A percentile compares a stretch with the other conserved stretches of the same genome.
Evolutionary conservation across 2,888 invertebrate genomes (phyloP).

Genomic region (Timema podura): DNA sequence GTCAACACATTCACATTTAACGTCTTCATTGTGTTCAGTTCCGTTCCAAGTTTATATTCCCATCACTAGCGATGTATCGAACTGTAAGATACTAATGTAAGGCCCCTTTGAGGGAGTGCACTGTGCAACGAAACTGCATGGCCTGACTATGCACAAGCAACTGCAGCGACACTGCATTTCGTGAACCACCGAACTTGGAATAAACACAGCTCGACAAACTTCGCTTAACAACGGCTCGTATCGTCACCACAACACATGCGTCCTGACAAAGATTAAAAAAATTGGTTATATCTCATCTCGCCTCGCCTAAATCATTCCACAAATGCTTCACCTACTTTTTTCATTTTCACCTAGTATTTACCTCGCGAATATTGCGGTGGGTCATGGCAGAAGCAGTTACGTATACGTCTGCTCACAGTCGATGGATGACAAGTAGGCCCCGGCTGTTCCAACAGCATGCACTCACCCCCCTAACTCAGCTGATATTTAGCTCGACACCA

Average conservation of each 20-base stretch:
- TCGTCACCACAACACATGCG: background rate
- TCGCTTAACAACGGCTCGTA: background rate
- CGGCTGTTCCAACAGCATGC: slow-evolving; percentile 27
- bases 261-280: too few species aligned
- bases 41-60: too few species aligned
- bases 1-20: too few species aligned
- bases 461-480: slow-evolving; percentile 31
- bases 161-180: slow-evolving; percentile 17
- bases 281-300: too few species aligned
- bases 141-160: background rate
- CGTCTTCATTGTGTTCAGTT: too few species aligned
- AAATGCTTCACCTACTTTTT: slow-evolving; percentile 28
- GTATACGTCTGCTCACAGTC: slow-evolving; percentile 20
- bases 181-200: slow-evolving; percentile 12
- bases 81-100: too few species aligned
- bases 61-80: too few species aligned
- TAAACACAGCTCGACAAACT: background rate
- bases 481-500: slow-evolving; percentile 28
- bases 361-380: slow-evolving; percentile 32
- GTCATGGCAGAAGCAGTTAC: slow-evolving; percentile 32
- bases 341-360: slow-evolving; percentile 30
- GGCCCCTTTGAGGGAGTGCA: too few species aligned
- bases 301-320: too few species aligned
- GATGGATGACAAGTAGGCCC: slow-evolving; percentile 30
- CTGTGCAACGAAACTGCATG: too few species aligned